Evolutionary conservation across 2,888 invertebrate species (phyloP), one percentile per base, ranked within the genome.

Genomic region (Amphipyra tragopoginis): DNA sequence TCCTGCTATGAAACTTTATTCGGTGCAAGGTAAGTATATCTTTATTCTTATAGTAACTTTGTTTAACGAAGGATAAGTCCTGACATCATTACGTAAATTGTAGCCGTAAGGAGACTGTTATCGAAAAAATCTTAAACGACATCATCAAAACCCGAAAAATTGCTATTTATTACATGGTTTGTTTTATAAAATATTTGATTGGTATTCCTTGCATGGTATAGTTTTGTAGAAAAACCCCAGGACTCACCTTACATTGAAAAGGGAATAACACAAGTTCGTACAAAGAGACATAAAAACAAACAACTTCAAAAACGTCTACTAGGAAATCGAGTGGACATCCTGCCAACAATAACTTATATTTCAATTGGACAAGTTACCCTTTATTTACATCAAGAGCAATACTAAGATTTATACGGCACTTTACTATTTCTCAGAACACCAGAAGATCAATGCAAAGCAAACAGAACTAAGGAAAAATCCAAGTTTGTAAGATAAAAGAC

Each of bases 401-500:
- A 14, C 36, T 51, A 43, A 61, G 68, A 55, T 33, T 42, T 48
- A 40, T 67, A 63, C 45, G 40, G 45, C 67, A 61, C 13, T 52
- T 42, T 43, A 34, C 53, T 44, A 36, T 59, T 50, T 61, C 33
- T 33, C 42, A 29, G 49, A 64, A 65, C 15, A 48, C 57, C 36
- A 45, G 43, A 51, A 71, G 56, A 70, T 75, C 74, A 62, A 62
- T 59, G 62, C 48, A 59, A 59, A 51, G 62, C 39, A 73, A 73
- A 73, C 52, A 73, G 61, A 70, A 59, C 61, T 56, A 54, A 29
- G 58, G 71, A 67, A 76, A 70, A 71, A 65, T 63, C 71, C 59
- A 57, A 68, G 65, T 67, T 67, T 56, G 60, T 63, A 72, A 75
- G 60, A 77, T 69, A 75, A 74, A 76, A 77, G 68, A 73, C 72